phyloP scores from a whole-genome alignment of 1,140 invertebrate genomes.

The Dreissena polymorpha region DNA sequence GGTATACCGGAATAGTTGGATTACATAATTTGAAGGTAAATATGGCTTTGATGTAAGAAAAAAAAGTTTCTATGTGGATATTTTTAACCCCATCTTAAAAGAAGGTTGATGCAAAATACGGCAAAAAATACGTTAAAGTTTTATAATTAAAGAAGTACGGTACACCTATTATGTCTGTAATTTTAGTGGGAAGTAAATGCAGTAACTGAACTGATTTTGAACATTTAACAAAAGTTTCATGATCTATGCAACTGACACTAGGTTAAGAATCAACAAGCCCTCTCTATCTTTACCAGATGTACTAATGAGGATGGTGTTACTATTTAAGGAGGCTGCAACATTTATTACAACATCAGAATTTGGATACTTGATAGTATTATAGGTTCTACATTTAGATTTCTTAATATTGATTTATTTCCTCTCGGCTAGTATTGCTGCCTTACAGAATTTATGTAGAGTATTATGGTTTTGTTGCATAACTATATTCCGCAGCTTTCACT shows the following conservation, averaged over 20 bases:
- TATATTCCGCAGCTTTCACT: not conserved
- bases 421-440: not conserved
- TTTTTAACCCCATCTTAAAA: too few relatives aligned
- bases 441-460: not conserved
- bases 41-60: too few relatives aligned
- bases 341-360: slow-evolving; percentile 2
- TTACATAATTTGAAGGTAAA: too few relatives aligned
- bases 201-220: not conserved
- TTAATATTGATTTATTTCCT: not conserved
- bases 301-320: slow-evolving; percentile 45
- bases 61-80: too few relatives aligned
- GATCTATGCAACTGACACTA: slow-evolving; percentile 24
- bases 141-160: too few relatives aligned
- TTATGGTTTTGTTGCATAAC: not conserved
- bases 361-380: not conserved
- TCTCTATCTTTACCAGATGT: slow-evolving; percentile 22
- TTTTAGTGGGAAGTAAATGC: slow-evolving; percentile 3
- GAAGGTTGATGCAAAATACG: too few relatives aligned
- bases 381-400: not conserved
- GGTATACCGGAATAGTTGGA: too few relatives aligned
- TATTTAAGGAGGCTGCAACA: slow-evolving; percentile 35
- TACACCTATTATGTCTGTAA: slow-evolving; percentile 9
- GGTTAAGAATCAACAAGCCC: slow-evolving; percentile 54
- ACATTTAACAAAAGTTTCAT: not conserved
- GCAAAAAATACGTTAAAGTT: too few relatives aligned